Percentiles rank a stretch among this genome's conserved stretches.
These are phyloP conservation scores for Montipora capitata DNA, from an alignment of 92 coral and sea anemone species.

Conservation along the genomic window DNA sequence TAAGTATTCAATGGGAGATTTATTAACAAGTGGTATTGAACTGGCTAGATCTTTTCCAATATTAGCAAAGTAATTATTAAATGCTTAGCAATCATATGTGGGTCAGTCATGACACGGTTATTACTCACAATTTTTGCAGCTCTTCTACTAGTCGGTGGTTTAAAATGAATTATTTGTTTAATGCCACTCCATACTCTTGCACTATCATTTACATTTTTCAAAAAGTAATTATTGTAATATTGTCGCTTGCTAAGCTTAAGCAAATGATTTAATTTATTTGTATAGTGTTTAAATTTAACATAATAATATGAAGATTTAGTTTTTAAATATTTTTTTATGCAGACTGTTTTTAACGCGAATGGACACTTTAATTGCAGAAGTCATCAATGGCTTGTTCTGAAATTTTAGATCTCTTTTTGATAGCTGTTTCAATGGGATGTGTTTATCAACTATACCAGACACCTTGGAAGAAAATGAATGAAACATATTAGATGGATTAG, in stretches of 20 bases:
- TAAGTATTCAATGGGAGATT: slow-evolving; percentile 40
- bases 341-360: slow-evolving; percentile 58
- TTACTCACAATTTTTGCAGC: slow-evolving; percentile 17
- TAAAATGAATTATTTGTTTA: slow-evolving; percentile 42
- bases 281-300: no score
- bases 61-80: slow-evolving; percentile 61
- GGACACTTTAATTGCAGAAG: slow-evolving; percentile 65
- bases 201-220: neutral
- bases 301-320: neutral
- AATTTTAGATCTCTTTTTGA: slow-evolving; percentile 59
- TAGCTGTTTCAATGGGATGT: slow-evolving; percentile 53
- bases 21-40: slow-evolving; percentile 37
- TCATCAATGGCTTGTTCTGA: slow-evolving; percentile 73
- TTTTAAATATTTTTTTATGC: neutral
- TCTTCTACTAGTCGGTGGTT: slow-evolving; percentile 19
- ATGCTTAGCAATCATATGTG: slow-evolving; percentile 55
- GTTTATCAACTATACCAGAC: slow-evolving; percentile 59
- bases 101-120: slow-evolving; percentile 47
- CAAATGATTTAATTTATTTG: slow-evolving; percentile 14
- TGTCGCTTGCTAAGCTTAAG: slow-evolving; percentile 42
- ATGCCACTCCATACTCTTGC: slow-evolving; percentile 58
- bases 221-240: neutral
- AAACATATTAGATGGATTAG: slow-evolving; percentile 63
- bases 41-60: slow-evolving; percentile 34
- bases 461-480: slow-evolving; percentile 43